These are phyloP conservation scores for Microtus montanus DNA, from an alignment of 2,113 vertebrate species.

Conservation along the genomic window DNA sequence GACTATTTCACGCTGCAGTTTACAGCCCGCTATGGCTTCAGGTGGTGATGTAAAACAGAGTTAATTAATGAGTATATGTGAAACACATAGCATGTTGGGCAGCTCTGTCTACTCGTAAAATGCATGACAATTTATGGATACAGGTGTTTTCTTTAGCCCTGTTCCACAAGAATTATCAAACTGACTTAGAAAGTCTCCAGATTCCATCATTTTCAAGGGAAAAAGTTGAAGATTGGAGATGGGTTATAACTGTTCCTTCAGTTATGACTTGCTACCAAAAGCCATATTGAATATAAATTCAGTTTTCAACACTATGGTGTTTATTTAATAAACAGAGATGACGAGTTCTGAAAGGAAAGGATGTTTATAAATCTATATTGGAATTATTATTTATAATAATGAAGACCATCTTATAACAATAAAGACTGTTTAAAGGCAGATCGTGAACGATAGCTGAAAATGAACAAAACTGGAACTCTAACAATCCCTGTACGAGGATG, in stretches of 20 bases:
- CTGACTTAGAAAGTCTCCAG: not conserved
- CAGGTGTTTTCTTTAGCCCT: not conserved
- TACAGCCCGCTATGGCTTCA: constrained; percentile 47
- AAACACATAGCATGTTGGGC: not conserved
- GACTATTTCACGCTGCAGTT: constrained; percentile 24
- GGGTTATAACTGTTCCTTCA: not conserved
- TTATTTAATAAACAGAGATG: not conserved
- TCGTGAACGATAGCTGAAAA: not conserved
- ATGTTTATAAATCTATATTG: not conserved
- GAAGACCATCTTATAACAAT: not conserved
- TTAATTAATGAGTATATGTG: constrained; percentile 19
- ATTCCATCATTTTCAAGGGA: not conserved
- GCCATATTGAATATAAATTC: not conserved
- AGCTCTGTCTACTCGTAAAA: not conserved
- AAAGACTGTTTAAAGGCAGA: not conserved
- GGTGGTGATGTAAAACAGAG: not conserved
- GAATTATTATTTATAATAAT: not conserved
- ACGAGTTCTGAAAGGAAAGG: not conserved
- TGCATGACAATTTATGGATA: not conserved
- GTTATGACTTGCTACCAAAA: not conserved
- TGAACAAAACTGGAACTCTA: not conserved
- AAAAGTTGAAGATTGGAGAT: not conserved
- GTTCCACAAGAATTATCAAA: constrained; percentile 22
- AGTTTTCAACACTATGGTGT: not conserved
- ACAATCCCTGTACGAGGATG: not conserved